Conservation (phyloP, 2,113 vertebrate species). For the Rhea pennata region DNA sequence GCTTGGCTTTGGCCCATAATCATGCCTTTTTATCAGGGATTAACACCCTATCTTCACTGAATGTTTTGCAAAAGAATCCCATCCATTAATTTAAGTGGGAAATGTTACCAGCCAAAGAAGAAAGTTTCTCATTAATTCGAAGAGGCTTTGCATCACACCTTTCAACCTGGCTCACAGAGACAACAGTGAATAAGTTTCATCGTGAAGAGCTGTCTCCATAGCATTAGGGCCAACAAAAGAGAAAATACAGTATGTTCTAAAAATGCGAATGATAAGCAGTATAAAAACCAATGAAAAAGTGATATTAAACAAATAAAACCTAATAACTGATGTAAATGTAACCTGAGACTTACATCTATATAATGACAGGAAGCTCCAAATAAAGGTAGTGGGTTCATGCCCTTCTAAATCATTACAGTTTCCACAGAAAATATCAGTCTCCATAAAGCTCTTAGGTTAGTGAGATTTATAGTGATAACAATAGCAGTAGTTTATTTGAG, state of each 20-base stretch:
- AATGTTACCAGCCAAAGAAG: not conserved
- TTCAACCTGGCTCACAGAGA: not conserved
- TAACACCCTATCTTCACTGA: not conserved
- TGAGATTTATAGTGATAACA: conserved; percentile 58
- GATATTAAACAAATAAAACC: conserved; percentile 34
- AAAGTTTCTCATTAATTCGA: not conserved
- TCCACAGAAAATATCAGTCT: conserved; percentile 28
- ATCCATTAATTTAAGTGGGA: not conserved
- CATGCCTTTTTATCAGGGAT: not conserved
- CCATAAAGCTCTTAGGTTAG: not conserved
- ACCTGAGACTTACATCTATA: not conserved
- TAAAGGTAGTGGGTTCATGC: conserved; percentile 13
- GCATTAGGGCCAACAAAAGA: not conserved
- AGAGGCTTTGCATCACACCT: not conserved
- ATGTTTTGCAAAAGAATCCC: not conserved
- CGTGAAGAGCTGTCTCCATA: not conserved
- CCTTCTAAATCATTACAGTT: conserved; percentile 17
- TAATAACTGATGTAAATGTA: not conserved
- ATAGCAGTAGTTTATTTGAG: conserved; percentile 59
- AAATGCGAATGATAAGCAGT: not conserved
- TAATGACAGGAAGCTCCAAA: conserved; percentile 41
- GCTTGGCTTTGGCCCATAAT: not conserved
- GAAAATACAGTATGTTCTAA: not conserved
- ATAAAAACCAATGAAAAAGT: conserved; percentile 1
- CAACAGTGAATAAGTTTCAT: not conserved